Conservation (phyloP, 2,797 vertebrate species). For the Podarcis siculus region DNA sequence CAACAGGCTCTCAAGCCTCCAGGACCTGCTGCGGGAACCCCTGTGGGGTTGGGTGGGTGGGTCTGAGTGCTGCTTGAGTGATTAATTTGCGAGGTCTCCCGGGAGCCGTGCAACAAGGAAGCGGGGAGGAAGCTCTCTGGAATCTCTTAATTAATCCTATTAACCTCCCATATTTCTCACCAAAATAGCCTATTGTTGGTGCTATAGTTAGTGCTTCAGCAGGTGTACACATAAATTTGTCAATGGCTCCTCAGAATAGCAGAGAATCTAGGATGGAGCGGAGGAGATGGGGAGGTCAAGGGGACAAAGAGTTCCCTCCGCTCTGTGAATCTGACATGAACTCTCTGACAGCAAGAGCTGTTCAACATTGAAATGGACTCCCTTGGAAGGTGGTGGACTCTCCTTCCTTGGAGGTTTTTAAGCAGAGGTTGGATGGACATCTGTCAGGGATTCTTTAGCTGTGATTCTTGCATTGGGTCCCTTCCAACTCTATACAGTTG, state of each 20-base stretch:
- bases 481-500: no score
- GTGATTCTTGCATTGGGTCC: no score
- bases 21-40: background rate
- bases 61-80: background rate
- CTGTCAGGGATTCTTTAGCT: no score
- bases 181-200: background rate
- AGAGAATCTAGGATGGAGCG: background rate
- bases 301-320: background rate
- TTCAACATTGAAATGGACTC: no score
- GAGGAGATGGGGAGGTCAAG: background rate
- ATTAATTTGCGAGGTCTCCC: background rate
- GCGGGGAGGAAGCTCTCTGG: background rate
- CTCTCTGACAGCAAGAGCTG: no score
- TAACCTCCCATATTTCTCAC: background rate
- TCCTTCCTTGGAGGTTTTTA: no score
- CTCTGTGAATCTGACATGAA: background rate
- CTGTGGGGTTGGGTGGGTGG: background rate
- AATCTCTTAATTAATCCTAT: constrained; percentile 11
- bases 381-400: no score
- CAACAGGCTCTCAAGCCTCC: background rate
- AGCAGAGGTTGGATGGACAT: background rate
- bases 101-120: background rate
- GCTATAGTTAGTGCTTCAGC: background rate
- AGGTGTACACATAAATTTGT: no score
- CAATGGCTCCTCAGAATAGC: background rate